Conservation (phyloP, 2,888 invertebrate genomes). For the Chrysotoxum bicinctum region DNA sequence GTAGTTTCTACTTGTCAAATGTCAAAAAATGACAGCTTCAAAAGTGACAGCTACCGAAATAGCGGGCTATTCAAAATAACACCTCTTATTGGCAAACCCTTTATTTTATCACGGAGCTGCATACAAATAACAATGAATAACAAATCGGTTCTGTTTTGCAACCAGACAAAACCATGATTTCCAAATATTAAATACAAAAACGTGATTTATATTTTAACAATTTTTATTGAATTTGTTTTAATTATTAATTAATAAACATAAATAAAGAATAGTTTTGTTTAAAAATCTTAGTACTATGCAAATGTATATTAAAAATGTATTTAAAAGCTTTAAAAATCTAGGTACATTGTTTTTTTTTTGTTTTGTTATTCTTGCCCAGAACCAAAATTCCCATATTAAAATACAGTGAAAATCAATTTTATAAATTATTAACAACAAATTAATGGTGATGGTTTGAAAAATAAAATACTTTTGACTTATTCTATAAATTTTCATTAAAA, state of each 20-base stretch:
- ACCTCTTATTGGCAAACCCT: too few relatives aligned
- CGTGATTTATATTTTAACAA: background rate
- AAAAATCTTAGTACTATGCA: constrained; percentile 39
- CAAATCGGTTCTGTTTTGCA: too few relatives aligned
- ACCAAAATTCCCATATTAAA: constrained; percentile 48
- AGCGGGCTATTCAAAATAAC: too few relatives aligned
- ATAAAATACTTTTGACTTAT: constrained; percentile 30
- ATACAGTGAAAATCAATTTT: constrained; percentile 20
- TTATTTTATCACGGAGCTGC: background rate
- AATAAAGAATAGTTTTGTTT: constrained; percentile 52
- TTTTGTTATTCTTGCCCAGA: constrained; percentile 44
- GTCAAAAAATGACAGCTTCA: too few relatives aligned
- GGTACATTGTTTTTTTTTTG: constrained; percentile 59
- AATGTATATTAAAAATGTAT: constrained; percentile 46
- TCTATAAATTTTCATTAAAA: constrained; percentile 38
- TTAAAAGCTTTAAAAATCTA: constrained; percentile 64
- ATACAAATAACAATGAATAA: background rate
- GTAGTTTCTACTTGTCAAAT: too few relatives aligned
- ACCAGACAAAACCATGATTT: too few relatives aligned
- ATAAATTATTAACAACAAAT: constrained; percentile 34
- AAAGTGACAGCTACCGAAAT: too few relatives aligned
- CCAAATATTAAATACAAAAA: background rate
- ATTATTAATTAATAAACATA: constrained; percentile 58
- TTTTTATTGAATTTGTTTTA: constrained; percentile 29
- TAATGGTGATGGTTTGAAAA: constrained; percentile 43